These are phyloP conservation scores for Phalacrocorax pelagicus DNA, from an alignment of 2,113 vertebrate genomes.

Conservation along the genomic window DNA sequence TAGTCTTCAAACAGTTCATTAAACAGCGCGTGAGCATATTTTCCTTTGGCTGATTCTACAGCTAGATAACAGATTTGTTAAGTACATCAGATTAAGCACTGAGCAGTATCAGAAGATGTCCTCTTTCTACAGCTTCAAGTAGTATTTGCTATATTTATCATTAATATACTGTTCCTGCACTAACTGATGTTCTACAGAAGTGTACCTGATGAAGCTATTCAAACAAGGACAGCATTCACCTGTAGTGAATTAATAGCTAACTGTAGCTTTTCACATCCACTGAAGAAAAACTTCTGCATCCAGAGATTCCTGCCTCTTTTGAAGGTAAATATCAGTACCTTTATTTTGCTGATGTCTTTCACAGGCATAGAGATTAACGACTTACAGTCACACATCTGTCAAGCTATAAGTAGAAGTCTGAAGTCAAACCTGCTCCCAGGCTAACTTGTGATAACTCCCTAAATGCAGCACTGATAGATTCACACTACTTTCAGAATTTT, in stretches of 20 bases:
- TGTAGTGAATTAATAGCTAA: neutral
- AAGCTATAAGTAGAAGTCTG: neutral
- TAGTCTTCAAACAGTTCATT: constrained; percentile 91
- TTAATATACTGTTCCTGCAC: neutral
- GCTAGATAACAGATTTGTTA: constrained; percentile 68
- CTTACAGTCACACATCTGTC: neutral
- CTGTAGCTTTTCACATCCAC: neutral
- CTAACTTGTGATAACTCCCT: neutral
- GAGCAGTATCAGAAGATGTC: neutral
- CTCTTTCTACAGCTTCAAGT: neutral
- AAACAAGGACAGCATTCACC: neutral
- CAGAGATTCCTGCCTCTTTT: neutral
- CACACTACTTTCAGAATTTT: neutral
- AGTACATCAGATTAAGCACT: neutral
- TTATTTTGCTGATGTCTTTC: neutral
- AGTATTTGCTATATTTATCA: neutral
- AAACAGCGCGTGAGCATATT: constrained; percentile 91
- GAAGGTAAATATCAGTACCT: neutral
- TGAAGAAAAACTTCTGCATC: neutral
- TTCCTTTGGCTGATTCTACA: constrained; percentile 87
- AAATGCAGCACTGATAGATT: neutral
- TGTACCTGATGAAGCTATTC: neutral
- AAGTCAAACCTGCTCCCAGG: neutral
- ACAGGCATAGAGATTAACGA: neutral
- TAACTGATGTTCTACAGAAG: neutral